Conservation (phyloP, 37 sponge, comb jelly and placozoan genomes). For the Eunapius fragilis region DNA sequence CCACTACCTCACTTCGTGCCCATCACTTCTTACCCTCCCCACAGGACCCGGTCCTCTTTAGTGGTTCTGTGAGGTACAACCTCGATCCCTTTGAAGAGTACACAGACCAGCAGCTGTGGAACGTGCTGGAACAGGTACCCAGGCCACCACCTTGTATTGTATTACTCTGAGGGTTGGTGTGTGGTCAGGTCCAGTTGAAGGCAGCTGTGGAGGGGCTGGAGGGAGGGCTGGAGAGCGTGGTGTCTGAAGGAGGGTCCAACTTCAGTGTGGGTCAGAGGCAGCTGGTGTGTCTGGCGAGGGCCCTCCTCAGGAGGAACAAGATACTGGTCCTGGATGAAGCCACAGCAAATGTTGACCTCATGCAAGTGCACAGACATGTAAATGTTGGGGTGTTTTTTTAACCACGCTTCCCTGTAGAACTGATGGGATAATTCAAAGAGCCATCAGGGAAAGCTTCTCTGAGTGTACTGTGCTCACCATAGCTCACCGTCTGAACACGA, state of each 20-base stretch:
- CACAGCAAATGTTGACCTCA: constrained; percentile 85
- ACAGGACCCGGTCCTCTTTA: constrained; percentile 89
- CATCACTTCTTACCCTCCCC: too few species aligned
- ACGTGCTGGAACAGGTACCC: constrained; percentile 68
- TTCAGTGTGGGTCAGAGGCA: constrained; percentile 91
- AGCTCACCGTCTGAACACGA: constrained; percentile 92
- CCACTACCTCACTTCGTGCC: too few species aligned
- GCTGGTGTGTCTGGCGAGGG: constrained; percentile 85
- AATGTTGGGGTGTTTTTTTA: too few species aligned
- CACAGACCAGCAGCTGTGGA: constrained; percentile 79
- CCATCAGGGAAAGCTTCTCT: constrained; percentile 70
- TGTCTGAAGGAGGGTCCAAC: constrained; percentile 81
- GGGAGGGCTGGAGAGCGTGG: constrained; percentile 53
- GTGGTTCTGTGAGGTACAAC: constrained; percentile 87
- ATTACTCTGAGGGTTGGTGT: too few species aligned
- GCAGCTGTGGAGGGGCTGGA: constrained; percentile 43
- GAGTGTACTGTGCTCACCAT: constrained; percentile 90
- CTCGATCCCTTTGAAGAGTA: constrained; percentile 85
- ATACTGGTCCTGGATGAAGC: constrained; percentile 86
- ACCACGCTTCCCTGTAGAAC: constrained; percentile 42
- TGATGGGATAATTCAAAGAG: constrained; percentile 85
- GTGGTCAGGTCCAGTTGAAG: constrained; percentile 75
- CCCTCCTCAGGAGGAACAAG: constrained; percentile 76
- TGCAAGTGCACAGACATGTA: constrained; percentile 11
- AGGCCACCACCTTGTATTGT: too few species aligned